These are phyloP conservation scores for Cossypha niveicapilla DNA, from an alignment of 2,797 vertebrate genomes.

Conservation along the genomic window DNA sequence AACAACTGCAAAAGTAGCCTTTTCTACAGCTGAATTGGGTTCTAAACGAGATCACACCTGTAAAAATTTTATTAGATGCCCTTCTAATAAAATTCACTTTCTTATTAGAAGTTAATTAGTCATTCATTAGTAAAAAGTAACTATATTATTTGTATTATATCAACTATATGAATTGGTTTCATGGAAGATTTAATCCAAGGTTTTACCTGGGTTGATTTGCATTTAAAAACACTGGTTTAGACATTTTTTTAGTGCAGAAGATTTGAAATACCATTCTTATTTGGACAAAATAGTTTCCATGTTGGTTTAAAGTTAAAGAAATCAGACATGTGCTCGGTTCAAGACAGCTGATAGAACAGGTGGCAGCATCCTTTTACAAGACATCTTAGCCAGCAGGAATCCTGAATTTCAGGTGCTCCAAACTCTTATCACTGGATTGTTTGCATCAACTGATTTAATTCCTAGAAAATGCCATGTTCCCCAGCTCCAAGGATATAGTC, in stretches of 20 bases:
- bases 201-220: not conserved
- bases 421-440: not conserved
- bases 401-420: not conserved
- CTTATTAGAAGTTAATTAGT: not conserved
- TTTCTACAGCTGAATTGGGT: not conserved
- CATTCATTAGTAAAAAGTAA: not conserved
- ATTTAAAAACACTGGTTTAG: not conserved
- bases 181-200: not conserved
- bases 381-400: not conserved
- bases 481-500: not conserved
- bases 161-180: not conserved
- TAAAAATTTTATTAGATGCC: not conserved
- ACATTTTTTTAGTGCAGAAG: not conserved
- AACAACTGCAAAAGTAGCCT: fast-evolving
- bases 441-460: not conserved
- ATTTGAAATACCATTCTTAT: not conserved
- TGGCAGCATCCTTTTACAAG: not conserved
- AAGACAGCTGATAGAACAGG: not conserved
- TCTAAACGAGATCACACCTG: not conserved
- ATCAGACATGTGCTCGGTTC: fast-evolving
- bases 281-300: not conserved
- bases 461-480: not conserved
- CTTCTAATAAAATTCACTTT: not conserved
- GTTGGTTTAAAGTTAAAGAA: not conserved
- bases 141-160: not conserved